Base-by-base conservation (phyloP, 2,797 vertebrate genomes). In the Hybognathus amarus region DNA sequence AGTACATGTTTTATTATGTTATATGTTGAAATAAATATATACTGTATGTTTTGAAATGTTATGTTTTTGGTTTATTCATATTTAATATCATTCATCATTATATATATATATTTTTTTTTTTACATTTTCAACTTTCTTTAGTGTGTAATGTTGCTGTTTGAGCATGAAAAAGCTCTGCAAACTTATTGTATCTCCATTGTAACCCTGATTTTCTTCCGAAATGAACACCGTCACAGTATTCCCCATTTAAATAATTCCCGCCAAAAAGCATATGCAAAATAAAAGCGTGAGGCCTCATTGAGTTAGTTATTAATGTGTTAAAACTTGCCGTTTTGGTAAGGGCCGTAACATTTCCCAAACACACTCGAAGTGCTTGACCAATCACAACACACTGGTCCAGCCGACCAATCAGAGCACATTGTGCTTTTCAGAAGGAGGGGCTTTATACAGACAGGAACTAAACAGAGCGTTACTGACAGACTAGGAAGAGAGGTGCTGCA, bases 1-100 rank as follows among this genome's bases (percentile, higher is more conserved):
- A 96, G 98, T 99, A 91, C 82, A 6, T 4, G 18, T n/a, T 59
- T 59, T n/a, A 10, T 61, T 5, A 6, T 56, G 22, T 42, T 24
- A 5, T 40, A 15, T 47, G 24, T 61, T 27, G 0, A 30, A 30
- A 63, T 61, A 15, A 77, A 47, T 63, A 50, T 6, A 42, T 17
- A 42, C 40, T 42, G 40, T 40, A 5, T n/a, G 24, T 9, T 22
- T 54, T 22, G 18, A 22, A 5, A 6, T 67, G 27, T 67, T 50
- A 7, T 24, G 20, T 30, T 59, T 59, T 63, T n/a, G 56, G 56
- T 24, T 59, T 33, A 36, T 36, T 36, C 36, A 36, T 36, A 36
- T 6, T 36, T 5, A 61, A 11, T 15, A 45, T 33, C 47, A 18
- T 40, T 59, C 4, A 22, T 36, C 15, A 18, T 18, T 45, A 45